These are phyloP conservation scores for Chiridota heheva DNA, from an alignment of 35 echinoderm and acorn worm species.

Conservation along the genomic window DNA sequence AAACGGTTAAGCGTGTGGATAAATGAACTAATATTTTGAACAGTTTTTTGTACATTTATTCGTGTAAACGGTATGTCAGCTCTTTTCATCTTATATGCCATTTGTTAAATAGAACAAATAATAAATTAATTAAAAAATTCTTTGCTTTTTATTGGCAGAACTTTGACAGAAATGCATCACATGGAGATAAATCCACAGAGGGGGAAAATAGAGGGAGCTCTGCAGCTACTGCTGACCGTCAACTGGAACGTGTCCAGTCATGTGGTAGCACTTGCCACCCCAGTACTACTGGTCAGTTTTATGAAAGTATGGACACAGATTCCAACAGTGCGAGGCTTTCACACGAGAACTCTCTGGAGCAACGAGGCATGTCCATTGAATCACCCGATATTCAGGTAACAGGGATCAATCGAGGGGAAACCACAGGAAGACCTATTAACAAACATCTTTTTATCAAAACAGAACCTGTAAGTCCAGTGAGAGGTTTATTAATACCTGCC, in stretches of 20 bases:
- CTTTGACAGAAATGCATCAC: constrained; percentile 41
- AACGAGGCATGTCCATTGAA: constrained; percentile 29
- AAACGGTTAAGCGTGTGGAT: too few species aligned
- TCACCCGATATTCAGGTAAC: constrained; percentile 6
- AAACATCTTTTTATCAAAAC: constrained; percentile 58
- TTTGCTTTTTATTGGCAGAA: constrained; percentile 40
- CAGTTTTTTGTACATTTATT: too few species aligned
- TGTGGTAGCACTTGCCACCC: constrained; percentile 77
- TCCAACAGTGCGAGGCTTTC: constrained; percentile 20
- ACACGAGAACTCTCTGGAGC: constrained; percentile 46
- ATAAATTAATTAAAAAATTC: too few species aligned
- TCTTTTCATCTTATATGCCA: too few species aligned
- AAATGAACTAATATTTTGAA: too few species aligned
- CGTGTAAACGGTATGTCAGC: too few species aligned
- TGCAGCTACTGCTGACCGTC: constrained; percentile 27
- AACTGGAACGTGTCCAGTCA: constrained; percentile 64
- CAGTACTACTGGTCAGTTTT: constrained; percentile 62
- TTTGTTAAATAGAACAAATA: too few species aligned
- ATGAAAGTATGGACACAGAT: constrained; percentile 46
- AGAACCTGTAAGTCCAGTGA: constrained; percentile 82
- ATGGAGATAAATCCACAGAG: too few species aligned
- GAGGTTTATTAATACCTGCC: constrained; percentile 9
- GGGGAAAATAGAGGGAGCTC: constrained; percentile 34
- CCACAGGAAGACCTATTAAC: too few species aligned
- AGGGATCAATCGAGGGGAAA: background rate